Percentiles rank a stretch among this genome's conserved stretches.
phyloP scores from a whole-genome alignment of 2,113 vertebrate genomes.

The Oxyruncus cristatus region DNA sequence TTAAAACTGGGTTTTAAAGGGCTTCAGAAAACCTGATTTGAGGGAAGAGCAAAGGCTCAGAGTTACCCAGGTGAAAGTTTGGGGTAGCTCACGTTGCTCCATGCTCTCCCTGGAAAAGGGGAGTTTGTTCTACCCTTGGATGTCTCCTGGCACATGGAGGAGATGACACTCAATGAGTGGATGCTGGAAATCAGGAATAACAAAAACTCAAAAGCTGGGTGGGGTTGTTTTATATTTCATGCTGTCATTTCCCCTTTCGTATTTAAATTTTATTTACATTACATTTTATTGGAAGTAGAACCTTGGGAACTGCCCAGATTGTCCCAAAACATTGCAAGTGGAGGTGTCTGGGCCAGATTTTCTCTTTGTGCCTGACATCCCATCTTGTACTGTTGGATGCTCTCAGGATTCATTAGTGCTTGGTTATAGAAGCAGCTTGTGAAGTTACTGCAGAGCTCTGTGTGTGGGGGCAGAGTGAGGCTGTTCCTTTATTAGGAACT shows the following conservation, averaged over 20 bases:
- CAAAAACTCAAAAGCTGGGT: not conserved
- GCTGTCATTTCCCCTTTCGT: not conserved
- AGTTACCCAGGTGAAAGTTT: not conserved
- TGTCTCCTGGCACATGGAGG: not conserved
- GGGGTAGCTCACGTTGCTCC: not conserved
- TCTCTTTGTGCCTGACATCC: not conserved
- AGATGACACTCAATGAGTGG: not conserved
- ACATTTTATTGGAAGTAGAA: not conserved
- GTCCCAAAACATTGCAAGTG: fast-evolving
- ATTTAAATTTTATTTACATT: not conserved
- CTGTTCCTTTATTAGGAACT: not conserved
- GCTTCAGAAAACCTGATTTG: not conserved
- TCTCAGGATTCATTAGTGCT: not conserved
- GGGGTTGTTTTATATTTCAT: not conserved
- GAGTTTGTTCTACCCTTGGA: not conserved
- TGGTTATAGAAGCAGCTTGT: not conserved
- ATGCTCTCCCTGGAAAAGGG: not conserved
- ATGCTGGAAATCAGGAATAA: not conserved
- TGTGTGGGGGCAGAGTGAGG: not conserved
- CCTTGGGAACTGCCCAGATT: not conserved
- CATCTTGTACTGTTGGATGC: not conserved
- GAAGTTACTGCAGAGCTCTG: not conserved
- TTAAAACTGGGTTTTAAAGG: no score
- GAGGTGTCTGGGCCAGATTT: not conserved
- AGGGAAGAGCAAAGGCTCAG: not conserved